A percentile compares a stretch with the other conserved stretches of the same genome.
These are phyloP conservation scores for Leptoclinus maculatus DNA, from an alignment of 2,797 vertebrate species.

Conservation along the genomic window DNA sequence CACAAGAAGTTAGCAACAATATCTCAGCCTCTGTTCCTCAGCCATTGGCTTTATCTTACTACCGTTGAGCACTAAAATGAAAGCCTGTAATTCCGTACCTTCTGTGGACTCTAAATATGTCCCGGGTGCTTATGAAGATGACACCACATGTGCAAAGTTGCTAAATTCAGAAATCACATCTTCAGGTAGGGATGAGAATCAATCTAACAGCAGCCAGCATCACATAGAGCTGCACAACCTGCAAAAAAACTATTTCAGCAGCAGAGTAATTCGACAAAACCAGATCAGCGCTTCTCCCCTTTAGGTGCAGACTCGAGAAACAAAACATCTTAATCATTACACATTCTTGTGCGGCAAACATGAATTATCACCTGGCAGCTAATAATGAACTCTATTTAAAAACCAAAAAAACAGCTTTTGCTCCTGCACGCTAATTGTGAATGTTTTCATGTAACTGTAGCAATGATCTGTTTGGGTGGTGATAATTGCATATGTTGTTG, in stretches of 20 bases:
- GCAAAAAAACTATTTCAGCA: not conserved
- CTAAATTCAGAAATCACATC: not conserved
- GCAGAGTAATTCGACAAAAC: not conserved
- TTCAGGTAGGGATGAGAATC: not conserved
- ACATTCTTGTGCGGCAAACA: not conserved
- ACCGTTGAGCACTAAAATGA: not conserved
- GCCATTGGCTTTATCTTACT: not conserved
- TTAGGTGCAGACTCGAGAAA: slow-evolving; percentile 3
- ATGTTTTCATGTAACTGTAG: not conserved
- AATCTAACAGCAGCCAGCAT: not conserved
- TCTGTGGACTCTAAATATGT: slow-evolving; percentile 7
- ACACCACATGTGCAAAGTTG: not conserved
- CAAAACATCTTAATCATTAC: not conserved
- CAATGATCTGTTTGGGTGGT: not conserved
- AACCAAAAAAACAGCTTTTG: not conserved
- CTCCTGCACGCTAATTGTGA: not conserved
- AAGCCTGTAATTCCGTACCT: not conserved
- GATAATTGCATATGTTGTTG: slow-evolving; percentile 24
- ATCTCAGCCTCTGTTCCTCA: not conserved
- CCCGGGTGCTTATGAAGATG: not conserved
- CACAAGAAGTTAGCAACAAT: not conserved
- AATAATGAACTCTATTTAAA: slow-evolving; percentile 12
- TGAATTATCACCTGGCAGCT: slow-evolving; percentile 19
- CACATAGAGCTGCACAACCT: not conserved
- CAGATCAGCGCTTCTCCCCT: not conserved